These are phyloP conservation scores for Dioctria rufipes DNA, from an alignment of 2,888 invertebrate species.

Conservation along the genomic window DNA sequence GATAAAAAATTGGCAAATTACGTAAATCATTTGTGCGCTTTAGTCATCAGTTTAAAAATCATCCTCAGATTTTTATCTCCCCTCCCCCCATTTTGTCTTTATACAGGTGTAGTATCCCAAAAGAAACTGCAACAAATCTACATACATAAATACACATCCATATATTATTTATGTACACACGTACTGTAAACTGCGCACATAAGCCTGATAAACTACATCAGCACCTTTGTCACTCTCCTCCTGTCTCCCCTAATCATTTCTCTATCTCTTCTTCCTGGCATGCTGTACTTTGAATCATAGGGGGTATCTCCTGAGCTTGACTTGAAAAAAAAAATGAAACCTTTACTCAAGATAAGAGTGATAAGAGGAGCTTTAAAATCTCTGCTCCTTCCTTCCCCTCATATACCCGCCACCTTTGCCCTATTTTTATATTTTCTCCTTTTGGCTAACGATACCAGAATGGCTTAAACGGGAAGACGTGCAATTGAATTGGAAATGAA, in stretches of 20 bases:
- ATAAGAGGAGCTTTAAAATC: background rate
- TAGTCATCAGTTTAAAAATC: slow-evolving; percentile 4
- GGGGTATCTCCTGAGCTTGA: too few relatives aligned
- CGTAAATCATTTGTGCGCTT: background rate
- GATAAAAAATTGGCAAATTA: background rate
- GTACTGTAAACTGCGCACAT: background rate
- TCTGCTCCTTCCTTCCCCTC: background rate
- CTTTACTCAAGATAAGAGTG: background rate
- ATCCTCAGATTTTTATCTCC: background rate
- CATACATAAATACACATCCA: too few relatives aligned
- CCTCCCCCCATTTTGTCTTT: too few relatives aligned
- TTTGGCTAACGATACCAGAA: background rate
- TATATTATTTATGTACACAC: background rate
- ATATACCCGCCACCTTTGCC: background rate
- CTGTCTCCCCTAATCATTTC: too few relatives aligned
- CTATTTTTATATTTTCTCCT: background rate
- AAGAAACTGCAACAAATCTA: too few relatives aligned
- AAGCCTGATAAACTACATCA: background rate
- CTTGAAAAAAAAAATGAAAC: too few relatives aligned
- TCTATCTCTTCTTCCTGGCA: too few relatives aligned
- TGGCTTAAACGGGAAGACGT: background rate
- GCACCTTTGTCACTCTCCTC: too few relatives aligned
- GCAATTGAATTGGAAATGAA: background rate
- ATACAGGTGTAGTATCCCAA: too few relatives aligned
- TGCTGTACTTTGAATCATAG: too few relatives aligned